A percentile compares a stretch with the other conserved stretches of the same genome.
Evolutionary conservation across 2,797 vertebrate species (phyloP).

Genomic region (Lutjanus argentimaculatus): DNA sequence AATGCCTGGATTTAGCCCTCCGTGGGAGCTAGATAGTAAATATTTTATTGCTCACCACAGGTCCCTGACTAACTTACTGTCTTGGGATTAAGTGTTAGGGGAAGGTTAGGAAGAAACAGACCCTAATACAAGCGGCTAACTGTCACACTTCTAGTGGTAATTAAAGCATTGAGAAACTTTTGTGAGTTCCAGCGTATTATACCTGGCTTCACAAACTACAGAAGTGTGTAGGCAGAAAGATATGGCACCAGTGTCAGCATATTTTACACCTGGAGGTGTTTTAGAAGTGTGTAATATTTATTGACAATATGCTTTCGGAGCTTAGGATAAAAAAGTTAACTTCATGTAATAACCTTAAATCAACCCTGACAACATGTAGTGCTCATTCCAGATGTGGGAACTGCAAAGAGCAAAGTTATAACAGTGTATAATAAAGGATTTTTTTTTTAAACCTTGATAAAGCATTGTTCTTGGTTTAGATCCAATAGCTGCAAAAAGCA

Average conservation of each 20-base stretch:
- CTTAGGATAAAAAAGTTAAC: neutral
- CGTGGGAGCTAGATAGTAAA: slow-evolving; percentile 60
- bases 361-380: no score
- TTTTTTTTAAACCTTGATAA: no score
- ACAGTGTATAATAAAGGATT: no score
- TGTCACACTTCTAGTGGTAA: slow-evolving; percentile 16
- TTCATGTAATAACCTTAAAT: no score
- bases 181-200: neutral
- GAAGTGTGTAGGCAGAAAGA: neutral
- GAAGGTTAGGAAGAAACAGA: slow-evolving; percentile 24
- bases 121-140: slow-evolving; percentile 8
- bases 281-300: neutral
- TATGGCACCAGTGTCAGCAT: neutral
- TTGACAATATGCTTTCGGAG: neutral
- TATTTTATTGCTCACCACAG: slow-evolving; percentile 53
- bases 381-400: no score
- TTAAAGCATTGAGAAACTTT: neutral
- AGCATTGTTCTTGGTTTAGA: no score
- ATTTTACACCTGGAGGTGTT: neutral
- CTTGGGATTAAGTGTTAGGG: slow-evolving; percentile 44
- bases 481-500: no score
- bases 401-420: no score
- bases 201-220: neutral
- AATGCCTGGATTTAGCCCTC: slow-evolving; percentile 59
- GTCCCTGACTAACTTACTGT: slow-evolving; percentile 47